Evolutionary conservation across 2,888 invertebrate species (phyloP), one percentile per base, ranked within the genome.

Genomic region (Halictus ligatus): DNA sequence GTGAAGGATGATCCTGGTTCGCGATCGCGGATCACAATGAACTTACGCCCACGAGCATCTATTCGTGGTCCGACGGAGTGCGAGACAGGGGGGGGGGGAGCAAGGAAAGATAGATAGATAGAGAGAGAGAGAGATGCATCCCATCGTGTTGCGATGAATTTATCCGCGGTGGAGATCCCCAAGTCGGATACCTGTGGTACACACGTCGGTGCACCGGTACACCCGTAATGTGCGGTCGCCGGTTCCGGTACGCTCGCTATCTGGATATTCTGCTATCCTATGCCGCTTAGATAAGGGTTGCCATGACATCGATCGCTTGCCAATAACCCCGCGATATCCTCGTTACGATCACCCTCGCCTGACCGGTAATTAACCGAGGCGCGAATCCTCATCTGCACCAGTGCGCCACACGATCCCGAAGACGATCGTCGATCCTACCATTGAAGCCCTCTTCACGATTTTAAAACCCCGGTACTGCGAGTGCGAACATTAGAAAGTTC

Each of bases 1-100:
- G 93, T 93, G 93, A 94, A 93, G 92, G 92, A 94, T 93, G 93
- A 94, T 94, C 91, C 92, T 87, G 91, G 90, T 91, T 91, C 90
- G 91, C 91, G 92, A 94, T 94, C 93, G 89, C 91, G 93, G 92
- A 94, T 94, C 94, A 92, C 94, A 92, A 93, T 94, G 92, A 94
- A 94, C 93, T 92, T 82, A 92, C 94, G 93, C 94, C 94, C 89
- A 94, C 94, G 88, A 92, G 88, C 83, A 90, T 85, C 83, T 88
- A 88, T 77, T 82, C 82, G 75, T 82, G 82, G 82, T 64, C 83
- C 69, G 29, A 29, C 79, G 46, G 71, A 73, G 79, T 15, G 78
- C 18, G 35, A 67, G 7, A 18, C 35, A 18, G 3, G 15, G 18
- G 21, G 18, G 7, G 35, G 8, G 35, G 8, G 1, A 5, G 25